These are phyloP conservation scores for Siniperca knerii DNA, from an alignment of 2,113 vertebrate species.

Conservation along the genomic window DNA sequence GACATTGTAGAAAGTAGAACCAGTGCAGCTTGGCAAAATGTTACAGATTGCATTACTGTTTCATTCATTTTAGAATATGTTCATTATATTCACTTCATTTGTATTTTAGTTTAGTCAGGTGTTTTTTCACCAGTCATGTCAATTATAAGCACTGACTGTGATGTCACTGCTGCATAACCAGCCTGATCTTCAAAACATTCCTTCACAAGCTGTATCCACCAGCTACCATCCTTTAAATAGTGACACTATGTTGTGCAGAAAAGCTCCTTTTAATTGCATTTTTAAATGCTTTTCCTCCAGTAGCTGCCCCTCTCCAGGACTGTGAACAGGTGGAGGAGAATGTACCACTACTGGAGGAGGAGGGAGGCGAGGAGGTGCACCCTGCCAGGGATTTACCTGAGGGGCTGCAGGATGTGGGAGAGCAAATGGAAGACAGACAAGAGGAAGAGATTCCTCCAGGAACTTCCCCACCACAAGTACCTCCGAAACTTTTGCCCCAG, in stretches of 20 bases:
- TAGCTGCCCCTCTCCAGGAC: conserved; percentile 73
- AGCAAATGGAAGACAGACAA: conserved; percentile 65
- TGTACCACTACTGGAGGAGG: conserved; percentile 40
- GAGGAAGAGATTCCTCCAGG: conserved; percentile 70
- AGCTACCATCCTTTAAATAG: background rate
- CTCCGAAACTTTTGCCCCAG: conserved; percentile 76
- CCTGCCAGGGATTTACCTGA: conserved; percentile 67
- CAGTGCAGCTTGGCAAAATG: background rate
- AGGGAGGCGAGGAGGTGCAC: conserved; percentile 55
- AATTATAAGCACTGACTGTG: background rate
- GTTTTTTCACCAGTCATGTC: rapidly evolving
- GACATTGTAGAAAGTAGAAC: background rate
- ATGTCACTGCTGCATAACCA: background rate
- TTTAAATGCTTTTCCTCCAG: conserved; percentile 42
- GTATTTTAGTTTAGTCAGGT: background rate
- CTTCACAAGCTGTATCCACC: background rate
- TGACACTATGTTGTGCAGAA: background rate
- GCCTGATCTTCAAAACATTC: background rate
- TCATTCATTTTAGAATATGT: background rate
- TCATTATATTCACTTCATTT: background rate
- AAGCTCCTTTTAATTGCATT: background rate
- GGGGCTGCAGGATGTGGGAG: conserved; percentile 67
- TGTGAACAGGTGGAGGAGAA: conserved; percentile 73
- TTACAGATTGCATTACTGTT: background rate
- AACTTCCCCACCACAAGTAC: conserved; percentile 80